phyloP scores from a whole-genome alignment of 2,888 invertebrate species.

The Onthophagus sagittarius region DNA sequence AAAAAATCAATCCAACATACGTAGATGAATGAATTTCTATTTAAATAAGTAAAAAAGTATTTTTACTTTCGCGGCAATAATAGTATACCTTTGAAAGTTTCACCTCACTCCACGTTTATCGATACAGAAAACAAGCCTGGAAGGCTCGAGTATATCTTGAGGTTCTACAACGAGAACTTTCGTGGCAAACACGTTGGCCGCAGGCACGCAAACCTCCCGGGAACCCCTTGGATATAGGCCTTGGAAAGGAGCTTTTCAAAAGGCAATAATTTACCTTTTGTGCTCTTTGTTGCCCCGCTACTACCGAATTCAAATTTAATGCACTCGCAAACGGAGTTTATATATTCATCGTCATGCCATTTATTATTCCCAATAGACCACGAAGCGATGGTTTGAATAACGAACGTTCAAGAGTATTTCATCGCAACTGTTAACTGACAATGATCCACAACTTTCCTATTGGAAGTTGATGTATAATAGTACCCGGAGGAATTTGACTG shows the following conservation, averaged over 20 bases:
- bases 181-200: background rate
- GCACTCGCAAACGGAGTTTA: background rate
- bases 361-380: background rate
- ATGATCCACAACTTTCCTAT: background rate
- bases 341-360: background rate
- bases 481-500: background rate
- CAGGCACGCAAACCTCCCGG: background rate
- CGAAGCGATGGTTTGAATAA: background rate
- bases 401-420: background rate
- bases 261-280: background rate
- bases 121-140: background rate
- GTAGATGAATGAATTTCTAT: background rate
- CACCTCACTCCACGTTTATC: background rate
- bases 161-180: background rate
- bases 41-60: background rate
- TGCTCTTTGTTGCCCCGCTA: background rate
- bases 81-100: background rate
- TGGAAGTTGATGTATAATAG: background rate
- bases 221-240: background rate
- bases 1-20: no score
- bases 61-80: background rate
- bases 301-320: background rate
- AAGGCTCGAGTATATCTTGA: background rate
- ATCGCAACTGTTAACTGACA: background rate
- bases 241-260: background rate